Percentiles rank a stretch among this genome's conserved stretches.
Evolutionary conservation across 2,113 vertebrate genomes (phyloP).

Genomic region (Archocentrus centrarchus): DNA sequence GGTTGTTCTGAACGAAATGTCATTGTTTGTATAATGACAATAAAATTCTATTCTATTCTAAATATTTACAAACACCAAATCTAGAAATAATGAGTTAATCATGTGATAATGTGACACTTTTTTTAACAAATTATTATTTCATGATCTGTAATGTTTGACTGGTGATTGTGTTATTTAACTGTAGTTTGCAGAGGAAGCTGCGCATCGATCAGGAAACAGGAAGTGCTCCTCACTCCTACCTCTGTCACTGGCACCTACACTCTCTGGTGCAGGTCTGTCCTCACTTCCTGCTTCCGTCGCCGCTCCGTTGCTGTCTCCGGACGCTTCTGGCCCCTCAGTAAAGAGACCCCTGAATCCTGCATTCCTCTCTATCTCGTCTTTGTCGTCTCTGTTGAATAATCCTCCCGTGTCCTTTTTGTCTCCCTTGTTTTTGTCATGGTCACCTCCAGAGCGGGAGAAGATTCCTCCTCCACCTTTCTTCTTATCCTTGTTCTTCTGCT

Average conservation of each 20-base stretch:
- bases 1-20: no score
- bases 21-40: no score
- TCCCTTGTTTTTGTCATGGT: not conserved
- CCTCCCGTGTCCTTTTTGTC: conserved; percentile 8
- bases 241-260: conserved; percentile 1
- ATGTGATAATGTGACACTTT: no score
- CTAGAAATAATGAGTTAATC: no score
- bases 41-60: no score
- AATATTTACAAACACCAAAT: no score
- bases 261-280: not conserved
- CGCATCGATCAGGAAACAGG: no score
- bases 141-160: no score
- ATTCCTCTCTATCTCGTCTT: conserved; percentile 23
- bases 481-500: conserved; percentile 33
- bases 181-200: no score
- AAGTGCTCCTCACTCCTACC: conserved; percentile 27
- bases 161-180: no score
- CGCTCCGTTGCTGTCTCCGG: not conserved
- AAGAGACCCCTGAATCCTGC: conserved; percentile 61
- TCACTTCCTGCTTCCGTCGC: not conserved
- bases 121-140: no score
- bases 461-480: conserved; percentile 8
- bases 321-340: not conserved
- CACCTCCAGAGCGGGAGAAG: not conserved
- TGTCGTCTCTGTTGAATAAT: conserved; percentile 33